Conservation (phyloP, 2,797 vertebrate genomes). For the Odontamblyopus lacepedii region DNA sequence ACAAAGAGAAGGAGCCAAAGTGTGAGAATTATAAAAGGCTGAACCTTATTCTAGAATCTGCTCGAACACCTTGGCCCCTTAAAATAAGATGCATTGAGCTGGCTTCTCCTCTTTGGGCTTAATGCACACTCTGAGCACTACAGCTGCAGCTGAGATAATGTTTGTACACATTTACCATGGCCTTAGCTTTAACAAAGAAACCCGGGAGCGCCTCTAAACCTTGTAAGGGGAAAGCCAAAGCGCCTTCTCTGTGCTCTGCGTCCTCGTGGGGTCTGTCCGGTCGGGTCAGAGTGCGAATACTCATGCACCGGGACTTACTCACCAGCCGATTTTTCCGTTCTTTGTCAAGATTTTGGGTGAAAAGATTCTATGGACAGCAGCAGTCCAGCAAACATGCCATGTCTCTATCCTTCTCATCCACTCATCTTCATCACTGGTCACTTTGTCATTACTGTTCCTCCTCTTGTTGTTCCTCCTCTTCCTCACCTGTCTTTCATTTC, state of each 20-base stretch:
- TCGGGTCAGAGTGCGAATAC: conserved; percentile 45
- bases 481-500: conserved; percentile 41
- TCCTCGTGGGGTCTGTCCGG: conserved; percentile 47
- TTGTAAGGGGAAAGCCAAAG: conserved; percentile 10
- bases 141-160: background rate
- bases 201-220: conserved; percentile 2
- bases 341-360: conserved; percentile 70
- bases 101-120: background rate
- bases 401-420: conserved; percentile 19
- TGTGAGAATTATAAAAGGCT: conserved; percentile 17
- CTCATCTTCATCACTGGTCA: conserved; percentile 33
- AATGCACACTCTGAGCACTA: background rate
- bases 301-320: conserved; percentile 82
- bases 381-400: conserved; percentile 8
- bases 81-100: conserved; percentile 41
- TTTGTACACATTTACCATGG: conserved; percentile 43
- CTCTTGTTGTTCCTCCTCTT: conserved; percentile 28
- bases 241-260: conserved; percentile 11
- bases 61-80: conserved; percentile 5
- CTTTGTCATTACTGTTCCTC: conserved; percentile 37
- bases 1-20: background rate
- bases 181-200: conserved; percentile 29
- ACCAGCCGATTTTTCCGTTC: conserved; percentile 79
- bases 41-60: conserved; percentile 51
- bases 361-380: conserved; percentile 43